A percentile compares a stretch with the other conserved stretches of the same genome.
Conservation (phyloP, 2,113 vertebrate genomes). For the Fulica atra region DNA sequence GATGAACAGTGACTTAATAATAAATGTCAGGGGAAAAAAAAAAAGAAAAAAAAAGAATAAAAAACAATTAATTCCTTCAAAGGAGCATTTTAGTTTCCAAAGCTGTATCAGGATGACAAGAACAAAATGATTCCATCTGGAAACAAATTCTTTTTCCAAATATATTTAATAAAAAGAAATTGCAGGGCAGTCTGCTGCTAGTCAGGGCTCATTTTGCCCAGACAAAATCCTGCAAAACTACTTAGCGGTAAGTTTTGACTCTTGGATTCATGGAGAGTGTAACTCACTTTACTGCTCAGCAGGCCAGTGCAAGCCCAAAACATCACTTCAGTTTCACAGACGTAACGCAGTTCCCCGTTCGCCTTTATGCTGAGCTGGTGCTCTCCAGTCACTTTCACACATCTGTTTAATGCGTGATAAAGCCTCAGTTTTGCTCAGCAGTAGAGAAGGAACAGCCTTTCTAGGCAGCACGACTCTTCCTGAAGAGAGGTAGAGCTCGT, state of each 20-base stretch:
- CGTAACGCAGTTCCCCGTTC: neutral
- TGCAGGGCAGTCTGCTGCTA: neutral
- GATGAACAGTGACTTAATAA: neutral
- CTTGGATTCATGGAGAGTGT: neutral
- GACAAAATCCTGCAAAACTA: slow-evolving; percentile 46
- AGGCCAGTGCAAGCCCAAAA: neutral
- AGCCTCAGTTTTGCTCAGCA: neutral
- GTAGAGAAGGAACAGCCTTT: neutral
- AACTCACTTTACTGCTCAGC: neutral
- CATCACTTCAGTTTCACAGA: neutral
- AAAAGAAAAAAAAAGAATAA: neutral
- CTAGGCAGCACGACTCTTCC: neutral
- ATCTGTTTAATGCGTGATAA: neutral
- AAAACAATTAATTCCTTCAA: slow-evolving; percentile 14
- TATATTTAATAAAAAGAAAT: slow-evolving; percentile 25
- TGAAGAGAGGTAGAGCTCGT: neutral
- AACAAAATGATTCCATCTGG: slow-evolving; percentile 31
- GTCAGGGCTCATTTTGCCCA: slow-evolving; percentile 13
- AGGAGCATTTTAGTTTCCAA: slow-evolving; percentile 32
- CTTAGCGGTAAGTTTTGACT: neutral
- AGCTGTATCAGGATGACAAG: slow-evolving; percentile 9
- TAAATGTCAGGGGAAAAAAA: neutral
- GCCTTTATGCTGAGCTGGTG: neutral
- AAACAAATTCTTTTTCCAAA: slow-evolving; percentile 12
- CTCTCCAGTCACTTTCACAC: neutral